A percentile compares a stretch with the other conserved stretches of the same genome.
phyloP scores from a whole-genome alignment of 2,113 vertebrate species.

The Chaetura pelagica region DNA sequence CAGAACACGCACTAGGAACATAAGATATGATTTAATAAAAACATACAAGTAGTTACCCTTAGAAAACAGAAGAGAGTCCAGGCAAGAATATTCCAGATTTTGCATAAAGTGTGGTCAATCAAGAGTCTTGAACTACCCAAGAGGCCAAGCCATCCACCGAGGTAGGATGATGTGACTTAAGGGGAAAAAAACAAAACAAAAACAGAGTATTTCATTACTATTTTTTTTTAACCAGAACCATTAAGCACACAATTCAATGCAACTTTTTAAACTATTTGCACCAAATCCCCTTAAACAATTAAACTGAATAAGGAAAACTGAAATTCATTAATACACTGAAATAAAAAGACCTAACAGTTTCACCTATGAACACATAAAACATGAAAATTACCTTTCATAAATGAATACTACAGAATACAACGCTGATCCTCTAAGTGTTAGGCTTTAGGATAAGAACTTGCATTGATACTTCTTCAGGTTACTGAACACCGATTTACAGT shows the following conservation, averaged over 20 bases:
- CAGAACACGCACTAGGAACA: accelerated
- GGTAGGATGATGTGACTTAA: slow-evolving; percentile 33
- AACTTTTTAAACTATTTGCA: neutral
- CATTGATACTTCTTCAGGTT: neutral
- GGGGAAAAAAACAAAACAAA: neutral
- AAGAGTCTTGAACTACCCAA: slow-evolving; percentile 16
- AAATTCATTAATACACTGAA: neutral
- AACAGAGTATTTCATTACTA: neutral
- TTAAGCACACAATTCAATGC: neutral
- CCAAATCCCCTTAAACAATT: neutral
- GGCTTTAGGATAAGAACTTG: neutral
- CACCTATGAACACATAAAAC: neutral
- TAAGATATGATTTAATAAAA: neutral
- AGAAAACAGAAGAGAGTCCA: slow-evolving; percentile 44
- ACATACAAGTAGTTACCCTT: slow-evolving; percentile 48
- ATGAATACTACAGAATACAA: neutral
- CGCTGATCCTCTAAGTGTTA: neutral
- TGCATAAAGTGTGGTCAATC: slow-evolving; percentile 57
- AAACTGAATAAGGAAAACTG: neutral
- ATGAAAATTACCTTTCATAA: neutral
- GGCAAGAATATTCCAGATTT: slow-evolving; percentile 63
- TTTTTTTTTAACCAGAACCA: neutral
- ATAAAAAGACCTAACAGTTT: neutral
- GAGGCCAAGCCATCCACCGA: slow-evolving; percentile 39
- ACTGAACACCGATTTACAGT: neutral